These are phyloP conservation scores for Magallana angulata DNA, from an alignment of 1,140 invertebrate species.

Conservation along the genomic window DNA sequence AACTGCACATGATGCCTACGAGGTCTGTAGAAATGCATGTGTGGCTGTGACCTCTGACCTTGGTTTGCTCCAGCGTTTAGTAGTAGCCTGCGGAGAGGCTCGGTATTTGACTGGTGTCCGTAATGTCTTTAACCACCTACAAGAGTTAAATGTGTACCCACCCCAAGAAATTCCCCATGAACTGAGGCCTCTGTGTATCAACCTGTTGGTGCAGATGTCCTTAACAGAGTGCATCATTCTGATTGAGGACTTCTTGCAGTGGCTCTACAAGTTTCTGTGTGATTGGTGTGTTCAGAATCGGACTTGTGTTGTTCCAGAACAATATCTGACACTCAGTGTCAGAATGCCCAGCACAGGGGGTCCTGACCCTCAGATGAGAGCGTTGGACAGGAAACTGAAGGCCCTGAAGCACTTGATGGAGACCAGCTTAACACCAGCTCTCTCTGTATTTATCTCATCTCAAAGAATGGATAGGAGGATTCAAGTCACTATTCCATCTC, in stretches of 20 bases:
- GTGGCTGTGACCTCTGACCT: not conserved
- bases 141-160: not conserved
- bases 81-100: not conserved
- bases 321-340: not conserved
- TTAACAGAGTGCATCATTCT: not conserved
- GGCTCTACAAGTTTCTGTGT: not conserved
- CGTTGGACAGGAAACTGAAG: not conserved
- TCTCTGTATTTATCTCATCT: not conserved
- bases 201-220: not conserved
- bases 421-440: not conserved
- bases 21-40: not conserved
- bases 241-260: constrained; percentile 5
- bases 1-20: not conserved
- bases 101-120: not conserved
- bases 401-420: not conserved
- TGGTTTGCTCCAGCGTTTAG: not conserved
- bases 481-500: not conserved
- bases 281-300: not conserved
- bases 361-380: not conserved
- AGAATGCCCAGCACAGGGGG: not conserved
- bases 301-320: not conserved
- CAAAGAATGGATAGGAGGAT: not conserved
- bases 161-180: not conserved
- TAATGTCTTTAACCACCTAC: not conserved
- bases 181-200: not conserved